Conservation (phyloP, 2,113 vertebrate genomes). For the Vanacampus margaritifer region DNA sequence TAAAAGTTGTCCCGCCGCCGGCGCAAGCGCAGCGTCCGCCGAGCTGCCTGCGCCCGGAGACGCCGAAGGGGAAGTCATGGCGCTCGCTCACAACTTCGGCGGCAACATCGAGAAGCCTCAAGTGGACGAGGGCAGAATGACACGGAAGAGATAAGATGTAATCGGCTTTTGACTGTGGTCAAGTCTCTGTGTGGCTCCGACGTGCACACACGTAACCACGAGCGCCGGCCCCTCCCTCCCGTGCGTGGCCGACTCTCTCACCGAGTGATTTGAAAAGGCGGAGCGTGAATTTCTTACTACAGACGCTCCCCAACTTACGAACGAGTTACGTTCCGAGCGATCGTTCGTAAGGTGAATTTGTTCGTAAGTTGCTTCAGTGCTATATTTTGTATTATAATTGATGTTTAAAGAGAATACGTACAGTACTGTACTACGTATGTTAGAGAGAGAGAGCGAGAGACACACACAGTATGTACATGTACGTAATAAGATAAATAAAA, state of each 20-base stretch:
- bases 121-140: conserved; percentile 59
- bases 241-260: neutral
- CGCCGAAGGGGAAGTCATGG: conserved; percentile 42
- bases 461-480: too few species aligned
- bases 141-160: conserved; percentile 76
- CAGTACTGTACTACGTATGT: too few species aligned
- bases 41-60: conserved; percentile 44
- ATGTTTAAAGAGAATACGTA: too few species aligned
- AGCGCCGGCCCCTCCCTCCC: neutral
- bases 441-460: too few species aligned
- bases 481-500: too few species aligned
- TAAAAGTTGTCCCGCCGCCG: conserved; percentile 63
- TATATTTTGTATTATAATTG: too few species aligned
- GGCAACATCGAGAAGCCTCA: conserved; percentile 22
- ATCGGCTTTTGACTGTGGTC: conserved; percentile 78
- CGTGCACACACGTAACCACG: neutral
- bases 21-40: conserved; percentile 33
- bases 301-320: too few species aligned
- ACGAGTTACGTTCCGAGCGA: too few species aligned
- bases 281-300: neutral
- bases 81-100: conserved; percentile 3
- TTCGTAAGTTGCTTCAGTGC: too few species aligned
- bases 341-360: too few species aligned
- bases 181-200: neutral
- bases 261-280: neutral